phyloP scores from a whole-genome alignment of 2,797 vertebrate species.

The Gadopsis marmoratus region DNA sequence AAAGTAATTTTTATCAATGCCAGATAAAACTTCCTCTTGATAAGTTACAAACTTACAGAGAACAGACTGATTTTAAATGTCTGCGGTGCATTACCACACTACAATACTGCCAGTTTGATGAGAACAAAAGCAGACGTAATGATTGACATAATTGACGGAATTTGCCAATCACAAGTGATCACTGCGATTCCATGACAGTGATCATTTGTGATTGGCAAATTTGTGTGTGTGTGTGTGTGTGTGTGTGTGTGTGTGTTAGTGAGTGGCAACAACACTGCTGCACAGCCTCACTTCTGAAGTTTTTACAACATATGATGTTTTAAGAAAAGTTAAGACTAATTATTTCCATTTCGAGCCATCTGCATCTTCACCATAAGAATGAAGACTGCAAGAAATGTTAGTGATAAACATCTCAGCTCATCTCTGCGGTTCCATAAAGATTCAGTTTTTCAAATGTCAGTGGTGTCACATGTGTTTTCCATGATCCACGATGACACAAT shows the following conservation, averaged over 20 bases:
- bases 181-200: no score
- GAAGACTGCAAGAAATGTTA: neutral
- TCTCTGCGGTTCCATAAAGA: neutral
- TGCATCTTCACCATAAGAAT: conserved; percentile 14
- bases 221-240: conserved; percentile 11
- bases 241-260: neutral
- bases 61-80: neutral
- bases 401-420: neutral
- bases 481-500: conserved; percentile 28
- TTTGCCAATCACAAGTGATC: no score
- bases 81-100: neutral
- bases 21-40: neutral
- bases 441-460: neutral
- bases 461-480: conserved; percentile 9
- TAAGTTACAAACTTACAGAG: no score
- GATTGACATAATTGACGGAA: no score
- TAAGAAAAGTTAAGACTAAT: conserved; percentile 10
- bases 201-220: neutral
- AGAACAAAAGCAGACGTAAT: neutral
- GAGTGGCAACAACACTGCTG: conserved; percentile 10
- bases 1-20: neutral
- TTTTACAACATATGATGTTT: conserved; percentile 56
- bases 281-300: conserved; percentile 27
- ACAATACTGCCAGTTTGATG: neutral
- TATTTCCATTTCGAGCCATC: conserved; percentile 53